A percentile compares a stretch with the other conserved stretches of the same genome.
phyloP scores from a whole-genome alignment of 2,888 invertebrate species.

The Rapana venosa region DNA sequence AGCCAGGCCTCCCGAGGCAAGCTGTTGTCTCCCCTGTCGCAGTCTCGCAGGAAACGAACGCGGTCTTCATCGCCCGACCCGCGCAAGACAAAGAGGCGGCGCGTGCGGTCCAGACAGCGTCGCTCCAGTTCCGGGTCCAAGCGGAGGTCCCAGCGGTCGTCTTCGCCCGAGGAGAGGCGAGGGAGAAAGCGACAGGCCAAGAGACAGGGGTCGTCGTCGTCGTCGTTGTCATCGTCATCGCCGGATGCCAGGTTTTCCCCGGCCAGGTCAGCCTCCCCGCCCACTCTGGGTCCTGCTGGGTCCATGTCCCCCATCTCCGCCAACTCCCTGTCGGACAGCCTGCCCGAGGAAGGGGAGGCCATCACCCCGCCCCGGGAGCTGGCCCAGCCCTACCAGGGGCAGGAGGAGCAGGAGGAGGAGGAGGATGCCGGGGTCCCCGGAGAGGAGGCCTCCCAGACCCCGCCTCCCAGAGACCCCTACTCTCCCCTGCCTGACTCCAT shows the following conservation, averaged over 20 bases:
- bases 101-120: neutral
- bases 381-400: neutral
- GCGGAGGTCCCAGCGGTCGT: neutral
- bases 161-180: slow-evolving; percentile 1
- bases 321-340: slow-evolving; percentile 25
- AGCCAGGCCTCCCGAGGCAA: neutral
- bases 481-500: slow-evolving; percentile 24
- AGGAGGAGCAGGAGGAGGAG: too few relatives aligned
- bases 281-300: slow-evolving; percentile 31
- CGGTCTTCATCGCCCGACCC: slow-evolving; percentile 18
- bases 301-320: slow-evolving; percentile 29
- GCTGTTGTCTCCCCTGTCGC: neutral
- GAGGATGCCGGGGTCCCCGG: neutral
- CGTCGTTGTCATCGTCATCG: neutral
- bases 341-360: slow-evolving; percentile 32
- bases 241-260: slow-evolving; percentile 42
- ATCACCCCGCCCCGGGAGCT: neutral
- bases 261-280: slow-evolving; percentile 41
- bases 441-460: slow-evolving; percentile 18
- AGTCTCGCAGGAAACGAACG: neutral
- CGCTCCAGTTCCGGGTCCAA: slow-evolving; percentile 1
- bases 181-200: slow-evolving; percentile 3
- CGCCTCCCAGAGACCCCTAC: slow-evolving; percentile 23
- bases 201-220: neutral
- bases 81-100: slow-evolving; percentile 20